Evolutionary conservation across 2,888 invertebrate species (phyloP).

Genomic region (Leptopilina syphax): DNA sequence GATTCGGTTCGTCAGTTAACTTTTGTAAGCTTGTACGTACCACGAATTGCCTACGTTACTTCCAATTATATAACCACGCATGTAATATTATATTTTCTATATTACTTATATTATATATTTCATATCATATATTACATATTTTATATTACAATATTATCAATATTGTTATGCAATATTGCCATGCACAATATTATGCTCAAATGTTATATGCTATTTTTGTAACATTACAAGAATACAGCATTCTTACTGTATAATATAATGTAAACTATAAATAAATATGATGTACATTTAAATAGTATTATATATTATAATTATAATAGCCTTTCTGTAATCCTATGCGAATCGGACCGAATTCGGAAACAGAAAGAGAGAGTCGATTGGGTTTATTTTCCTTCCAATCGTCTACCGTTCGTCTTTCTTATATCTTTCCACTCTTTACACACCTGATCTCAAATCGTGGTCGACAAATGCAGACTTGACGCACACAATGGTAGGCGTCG

Average conservation of each 20-base stretch:
- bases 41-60: conserved; percentile 8
- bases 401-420: conserved; percentile 20
- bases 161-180: too few species aligned
- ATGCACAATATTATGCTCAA: too few species aligned
- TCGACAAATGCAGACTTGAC: conserved; percentile 20
- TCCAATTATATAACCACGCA: conserved; percentile 21
- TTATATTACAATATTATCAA: too few species aligned
- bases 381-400: conserved; percentile 18
- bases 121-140: too few species aligned
- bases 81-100: not conserved
- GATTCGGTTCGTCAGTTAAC: conserved; percentile 36
- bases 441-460: conserved; percentile 31
- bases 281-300: too few species aligned
- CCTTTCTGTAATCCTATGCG: not conserved
- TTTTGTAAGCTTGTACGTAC: conserved; percentile 25
- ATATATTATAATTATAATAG: not conserved
- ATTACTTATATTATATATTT: too few species aligned
- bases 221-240: too few species aligned
- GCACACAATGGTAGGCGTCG: conserved; percentile 32
- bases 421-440: conserved; percentile 17
- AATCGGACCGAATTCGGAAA: conserved; percentile 1
- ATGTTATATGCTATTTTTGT: too few species aligned
- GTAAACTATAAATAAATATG: too few species aligned
- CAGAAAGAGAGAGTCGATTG: not conserved
- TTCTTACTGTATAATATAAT: too few species aligned